A percentile compares a stretch with the other conserved stretches of the same genome.
Conservation (phyloP, 2,888 invertebrate genomes). For the Agrotis clavis region DNA sequence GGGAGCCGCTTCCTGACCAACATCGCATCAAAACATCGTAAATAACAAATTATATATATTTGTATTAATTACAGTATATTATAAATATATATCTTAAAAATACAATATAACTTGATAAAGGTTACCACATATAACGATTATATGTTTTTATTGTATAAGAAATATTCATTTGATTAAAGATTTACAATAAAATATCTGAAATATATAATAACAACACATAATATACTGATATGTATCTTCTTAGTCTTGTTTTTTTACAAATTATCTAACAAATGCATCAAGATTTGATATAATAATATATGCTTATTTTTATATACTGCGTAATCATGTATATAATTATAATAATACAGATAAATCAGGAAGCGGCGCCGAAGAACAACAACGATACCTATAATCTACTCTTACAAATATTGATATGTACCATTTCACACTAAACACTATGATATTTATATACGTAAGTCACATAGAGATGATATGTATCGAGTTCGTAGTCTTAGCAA, state of each 20-base stretch:
- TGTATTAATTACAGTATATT: slow-evolving; percentile 2
- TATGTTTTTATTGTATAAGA: neutral
- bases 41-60: slow-evolving; percentile 28
- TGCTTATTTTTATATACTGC: neutral
- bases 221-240: slow-evolving; percentile 23
- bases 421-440: slow-evolving; percentile 72
- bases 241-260: slow-evolving; percentile 14
- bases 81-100: slow-evolving; percentile 23
- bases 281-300: neutral
- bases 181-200: slow-evolving; percentile 13
- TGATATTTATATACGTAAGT: slow-evolving; percentile 71
- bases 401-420: slow-evolving; percentile 79
- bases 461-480: slow-evolving; percentile 80
- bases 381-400: slow-evolving; percentile 86
- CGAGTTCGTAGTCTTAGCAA: slow-evolving; percentile 73
- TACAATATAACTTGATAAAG: slow-evolving; percentile 11
- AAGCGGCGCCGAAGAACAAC: slow-evolving; percentile 86
- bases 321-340: slow-evolving; percentile 10
- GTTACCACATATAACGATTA: neutral
- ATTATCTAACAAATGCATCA: slow-evolving; percentile 1
- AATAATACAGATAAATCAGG: slow-evolving; percentile 65
- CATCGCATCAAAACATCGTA: neutral
- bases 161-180: neutral
- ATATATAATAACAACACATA: slow-evolving; percentile 5
- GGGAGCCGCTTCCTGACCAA: slow-evolving; percentile 75